Evolutionary conservation across 2,113 vertebrate genomes (phyloP), one percentile per base, ranked within the genome.

Genomic region (Percopsis transmontana): DNA sequence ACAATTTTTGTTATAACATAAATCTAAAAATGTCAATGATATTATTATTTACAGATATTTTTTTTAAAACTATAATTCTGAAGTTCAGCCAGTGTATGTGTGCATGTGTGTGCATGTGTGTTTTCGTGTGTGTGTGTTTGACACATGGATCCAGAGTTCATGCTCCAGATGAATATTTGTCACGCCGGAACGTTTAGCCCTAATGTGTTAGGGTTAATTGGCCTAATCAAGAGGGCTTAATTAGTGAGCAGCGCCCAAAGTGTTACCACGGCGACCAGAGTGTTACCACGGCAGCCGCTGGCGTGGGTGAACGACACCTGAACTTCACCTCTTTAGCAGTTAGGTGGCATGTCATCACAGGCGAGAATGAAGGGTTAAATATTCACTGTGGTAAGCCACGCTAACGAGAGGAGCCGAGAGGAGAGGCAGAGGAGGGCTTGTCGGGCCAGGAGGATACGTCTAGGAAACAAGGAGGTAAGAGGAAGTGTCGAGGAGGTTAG

Each of bases 141-240:
- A 55, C 62, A 47, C 10, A 21, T 40, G 42, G 12, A 20, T 24
- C 65, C 13, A 54, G 69, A 21, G 61, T 73, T 80, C 55, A 62
- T 53, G 74, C 70, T 68, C 20, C 11, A 74, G 58, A 74, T 58
- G 59, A 70, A 59, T 84, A 75, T 62, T 79, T 57, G 27, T 70
- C 68, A 58, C 64, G 62, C 71, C 63, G 58, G 80, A 79, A 68
- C 79, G 85, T 89, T 88, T 83, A 85, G 87, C 82, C 71, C 82
- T 90, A 90, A 92, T 84, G 91, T 88, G 89, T 89, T 72, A 75
- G 80, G 89, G 91, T 90, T 93, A 93, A 93, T 93, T 92, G 88
- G 87, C 72, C 83, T 87, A 91, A 94, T 93, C 89, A 87, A 76
- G 79, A 81, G 85, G 91, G 92, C 92, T 93, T 94, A 93, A 93